A percentile compares a stretch with the other conserved stretches of the same genome.
Conservation (phyloP, 2,113 vertebrate species). For the Muscicapa adusta region DNA sequence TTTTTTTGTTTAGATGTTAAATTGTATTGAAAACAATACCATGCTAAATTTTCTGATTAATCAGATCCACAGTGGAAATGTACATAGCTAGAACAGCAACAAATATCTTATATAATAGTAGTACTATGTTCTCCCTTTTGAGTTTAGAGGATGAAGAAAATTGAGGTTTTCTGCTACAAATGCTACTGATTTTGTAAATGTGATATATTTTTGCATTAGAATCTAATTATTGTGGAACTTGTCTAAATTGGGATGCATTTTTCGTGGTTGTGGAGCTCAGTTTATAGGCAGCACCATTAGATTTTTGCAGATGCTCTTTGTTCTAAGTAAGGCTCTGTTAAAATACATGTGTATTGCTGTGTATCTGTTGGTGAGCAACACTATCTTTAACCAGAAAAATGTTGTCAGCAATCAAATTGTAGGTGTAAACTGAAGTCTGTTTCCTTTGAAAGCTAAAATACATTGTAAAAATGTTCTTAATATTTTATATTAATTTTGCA, state of each 20-base stretch:
- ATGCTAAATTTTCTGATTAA: background rate
- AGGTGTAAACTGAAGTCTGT: background rate
- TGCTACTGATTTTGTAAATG: background rate
- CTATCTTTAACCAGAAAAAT: background rate
- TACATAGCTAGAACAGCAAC: background rate
- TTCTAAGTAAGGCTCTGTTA: background rate
- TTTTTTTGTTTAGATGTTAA: background rate
- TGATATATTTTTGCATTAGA: background rate
- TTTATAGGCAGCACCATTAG: background rate
- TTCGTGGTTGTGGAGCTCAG: background rate
- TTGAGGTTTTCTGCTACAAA: background rate
- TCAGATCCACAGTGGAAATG: background rate
- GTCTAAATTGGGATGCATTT: fast-evolving
- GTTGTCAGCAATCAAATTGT: background rate
- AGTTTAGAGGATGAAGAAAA: background rate
- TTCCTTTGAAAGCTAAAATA: background rate
- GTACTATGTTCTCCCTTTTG: background rate
- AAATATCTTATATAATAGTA: background rate
- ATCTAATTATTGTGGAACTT: background rate
- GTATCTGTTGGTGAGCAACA: background rate
- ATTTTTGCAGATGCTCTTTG: background rate
- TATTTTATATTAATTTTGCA: background rate
- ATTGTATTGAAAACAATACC: background rate
- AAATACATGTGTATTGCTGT: background rate
- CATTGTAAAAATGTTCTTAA: background rate